Base-by-base conservation (phyloP, 2,797 vertebrate genomes). In the Poeciliopsis gracilis region DNA sequence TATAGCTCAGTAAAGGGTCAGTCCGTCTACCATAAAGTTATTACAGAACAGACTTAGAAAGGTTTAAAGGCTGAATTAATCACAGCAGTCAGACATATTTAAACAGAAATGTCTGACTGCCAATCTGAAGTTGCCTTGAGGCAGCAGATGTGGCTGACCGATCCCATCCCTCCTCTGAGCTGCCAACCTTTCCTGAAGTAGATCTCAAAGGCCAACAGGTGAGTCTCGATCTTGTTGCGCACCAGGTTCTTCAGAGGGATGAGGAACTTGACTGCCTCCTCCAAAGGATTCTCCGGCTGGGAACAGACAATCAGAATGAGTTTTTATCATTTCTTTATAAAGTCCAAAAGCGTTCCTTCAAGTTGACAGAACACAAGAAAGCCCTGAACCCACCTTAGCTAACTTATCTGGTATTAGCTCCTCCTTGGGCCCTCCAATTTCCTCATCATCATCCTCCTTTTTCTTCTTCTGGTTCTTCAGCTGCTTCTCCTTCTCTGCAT, bases 391-490 rank as follows among this genome's bases (percentile, higher is more conserved):
- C 75, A 99, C 98, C 97, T 99, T 99, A 84, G 98, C 98, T 92
- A 99, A 89, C 89, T 99, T 99, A 80, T 99, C 98, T 20, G 98
- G 98, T 84, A 99, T 96, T 69, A 99, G 97, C 82, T 99, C 98
- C 92, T 99, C 98, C 87, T 99, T 99, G 10, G 98, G 98, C 36
- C 98, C 98, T 71, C 98, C 98, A 0, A 99, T 98, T 90, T 99
- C 98, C 93, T 99, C 98, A 45, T 99, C 98, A 1, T 99, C 98
- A 1, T 99, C 98, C 79, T 99, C 98, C 72, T 99, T 99, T 90
- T 99, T 99, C 94, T 99, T 99, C 90, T 99, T 98, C 95, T 99
- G 98, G 94, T 99, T 99, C 94, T 98, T 97, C 11, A 99, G 97
- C 86, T 98, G 98, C 89, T 99, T 99, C 88, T 99, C 98, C 88